Base-by-base conservation (phyloP, 2,888 invertebrate genomes). In the Griposia aprilina region DNA sequence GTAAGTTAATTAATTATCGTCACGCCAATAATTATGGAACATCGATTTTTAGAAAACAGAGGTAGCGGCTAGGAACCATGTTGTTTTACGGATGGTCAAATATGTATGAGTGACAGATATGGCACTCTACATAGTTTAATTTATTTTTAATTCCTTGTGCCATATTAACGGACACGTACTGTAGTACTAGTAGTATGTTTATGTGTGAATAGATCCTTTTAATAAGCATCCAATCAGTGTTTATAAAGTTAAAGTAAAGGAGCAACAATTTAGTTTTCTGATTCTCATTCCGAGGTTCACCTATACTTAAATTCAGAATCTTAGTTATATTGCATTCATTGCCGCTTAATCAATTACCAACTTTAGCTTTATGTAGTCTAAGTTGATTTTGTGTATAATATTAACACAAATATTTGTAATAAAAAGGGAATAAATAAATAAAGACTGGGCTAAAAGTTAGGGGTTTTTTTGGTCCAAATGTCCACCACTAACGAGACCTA, bases 161-260 rank as follows among this genome's bases (percentile, higher is more conserved):
- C 78, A 52, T 45, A 60, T 36, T 3, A 41, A 50, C 26, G 36
- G 6, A 17, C 8, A 15, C 0, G 15, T 65, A 41, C 17, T n/a
- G 17, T 72, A 23, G 26, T 59, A 52, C 0, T 6, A 52, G 11
- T 20, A 30, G 3, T 79, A 78, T 45, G 78, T 77, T 17, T 50
- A 48, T 26, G 45, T 55, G 60, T 80, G 7, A 26, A 26, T 62
- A 73, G 52, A 62, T 73, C 80, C 80, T 17, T 80, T 73, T 73
- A 80, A 80, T 73, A 78, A 70, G 13, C 11, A 30, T 15, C 8
- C 10, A n/a, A n/a, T 52, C 11, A 30, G 6, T 4, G 3, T 36
- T 23, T 13, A 15, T 6, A 15, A 57, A 6, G 4, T 36, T 6
- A n/a, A 36, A 45, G 36, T 13, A 11, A n/a, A 10, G 0, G 5